Base-by-base conservation (phyloP, 1,140 invertebrate genomes). In the Eulimnadia texana region DNA sequence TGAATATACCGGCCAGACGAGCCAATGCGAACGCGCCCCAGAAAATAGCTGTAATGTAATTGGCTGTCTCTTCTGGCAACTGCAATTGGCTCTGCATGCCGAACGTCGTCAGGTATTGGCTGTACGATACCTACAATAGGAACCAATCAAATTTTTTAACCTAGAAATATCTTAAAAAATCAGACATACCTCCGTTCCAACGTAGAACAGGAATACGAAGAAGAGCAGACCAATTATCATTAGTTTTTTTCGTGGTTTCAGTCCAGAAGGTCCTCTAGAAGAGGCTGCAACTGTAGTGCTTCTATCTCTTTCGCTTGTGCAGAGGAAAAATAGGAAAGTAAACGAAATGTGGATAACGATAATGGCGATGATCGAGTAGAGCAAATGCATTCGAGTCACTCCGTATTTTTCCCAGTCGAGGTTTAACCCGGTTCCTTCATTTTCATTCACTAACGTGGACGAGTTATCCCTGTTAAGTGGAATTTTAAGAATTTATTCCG, bases 1-100 rank as follows among this genome's bases (percentile, higher is more conserved):
- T 66, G 50, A 76, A 74, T 20, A 78, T 75, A 24, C 72, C 71
- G 6, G 72, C 62, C 55, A 75, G 74, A 28, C 77, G 66, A 2
- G 72, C 73, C 19, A 72, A 64, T 13, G 77, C 74, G 25, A 78
- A 70, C 2, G 71, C 68, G 3, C 75, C 77, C 77, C 77, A 79
- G 63, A 77, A 78, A 9, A 74, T 62, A 10, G 74, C 72, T 2
- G 73, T 72, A 29, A 77, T 64, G 51, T 71, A 70, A 2, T 71
- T 70, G 11, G 72, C 75, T 33, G 69, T 66, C 2, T 67, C 60
- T 55, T 71, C 69, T 3, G 66, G 65, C 66, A 72, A 72, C 3
- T 65, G 24, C 19, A 68, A 64, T 60, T 70, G 64, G 24, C 67
- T 64, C 49, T 70, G 63, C 28, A 73, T 67, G 28, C 71, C 67